phyloP scores from a whole-genome alignment of 2,113 vertebrate genomes.

The Lophius piscatorius region DNA sequence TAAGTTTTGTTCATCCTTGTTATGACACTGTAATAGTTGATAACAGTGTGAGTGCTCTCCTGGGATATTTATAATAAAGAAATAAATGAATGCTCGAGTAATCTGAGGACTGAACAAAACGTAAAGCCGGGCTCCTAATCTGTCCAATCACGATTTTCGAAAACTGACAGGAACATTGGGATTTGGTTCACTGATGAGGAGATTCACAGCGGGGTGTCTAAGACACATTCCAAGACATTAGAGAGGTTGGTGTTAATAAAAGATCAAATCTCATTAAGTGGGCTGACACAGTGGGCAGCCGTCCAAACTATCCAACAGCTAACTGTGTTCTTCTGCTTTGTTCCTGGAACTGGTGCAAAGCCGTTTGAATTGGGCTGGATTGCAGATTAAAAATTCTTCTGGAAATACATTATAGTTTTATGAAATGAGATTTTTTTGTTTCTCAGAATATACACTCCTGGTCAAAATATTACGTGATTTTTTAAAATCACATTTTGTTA shows the following conservation, averaged over 20 bases:
- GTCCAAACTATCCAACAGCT: slow-evolving; percentile 25
- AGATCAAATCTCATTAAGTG: slow-evolving; percentile 48
- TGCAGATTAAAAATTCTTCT: not conserved
- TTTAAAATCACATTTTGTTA: no score
- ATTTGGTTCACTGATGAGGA: slow-evolving; percentile 36
- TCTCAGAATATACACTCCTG: not conserved
- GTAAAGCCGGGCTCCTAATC: slow-evolving; percentile 51
- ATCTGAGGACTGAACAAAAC: slow-evolving; percentile 28
- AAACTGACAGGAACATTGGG: slow-evolving; percentile 33
- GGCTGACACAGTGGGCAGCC: slow-evolving; percentile 18
- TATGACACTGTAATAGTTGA: not conserved
- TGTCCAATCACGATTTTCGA: slow-evolving; percentile 48
- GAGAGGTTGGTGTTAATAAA: slow-evolving; percentile 10
- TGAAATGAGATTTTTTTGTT: slow-evolving; percentile 9
- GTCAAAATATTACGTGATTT: slow-evolving; percentile 5
- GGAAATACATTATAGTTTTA: slow-evolving; percentile 9
- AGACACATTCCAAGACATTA: slow-evolving; percentile 48
- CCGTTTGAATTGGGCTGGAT: not conserved
- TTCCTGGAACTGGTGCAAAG: not conserved
- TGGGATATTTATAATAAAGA: not conserved
- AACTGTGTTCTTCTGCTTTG: slow-evolving; percentile 6
- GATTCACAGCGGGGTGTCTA: slow-evolving; percentile 34
- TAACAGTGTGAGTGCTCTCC: not conserved
- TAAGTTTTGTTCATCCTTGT: not conserved
- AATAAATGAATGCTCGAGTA: slow-evolving; percentile 1